phyloP scores from a whole-genome alignment of 2,113 vertebrate species.

The Centropus bengalensis region DNA sequence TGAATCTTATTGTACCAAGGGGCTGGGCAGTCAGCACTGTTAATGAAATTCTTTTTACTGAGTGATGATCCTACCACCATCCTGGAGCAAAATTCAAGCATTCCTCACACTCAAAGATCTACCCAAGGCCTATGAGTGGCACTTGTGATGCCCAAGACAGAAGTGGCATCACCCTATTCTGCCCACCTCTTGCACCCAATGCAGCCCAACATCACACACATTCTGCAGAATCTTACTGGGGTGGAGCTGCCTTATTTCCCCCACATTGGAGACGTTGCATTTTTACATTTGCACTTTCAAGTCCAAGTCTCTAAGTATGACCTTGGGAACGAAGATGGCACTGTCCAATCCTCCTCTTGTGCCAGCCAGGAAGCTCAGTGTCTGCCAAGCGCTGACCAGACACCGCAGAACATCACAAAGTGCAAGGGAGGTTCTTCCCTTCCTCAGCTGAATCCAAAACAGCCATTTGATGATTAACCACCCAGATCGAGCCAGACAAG shows the following conservation, averaged over 20 bases:
- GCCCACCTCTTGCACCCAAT: not conserved
- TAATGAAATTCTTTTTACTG: not conserved
- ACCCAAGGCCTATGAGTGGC: not conserved
- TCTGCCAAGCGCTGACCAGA: not conserved
- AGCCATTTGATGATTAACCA: slow-evolving; percentile 55
- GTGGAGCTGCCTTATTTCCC: not conserved
- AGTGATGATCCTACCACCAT: not conserved
- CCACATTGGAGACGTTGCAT: not conserved
- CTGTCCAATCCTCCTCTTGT: not conserved
- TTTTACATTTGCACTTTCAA: not conserved
- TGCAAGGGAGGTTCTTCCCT: not conserved
- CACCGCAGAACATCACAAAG: not conserved
- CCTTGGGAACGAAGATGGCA: not conserved
- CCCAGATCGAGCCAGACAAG: not conserved
- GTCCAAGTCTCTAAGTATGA: not conserved
- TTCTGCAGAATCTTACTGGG: not conserved
- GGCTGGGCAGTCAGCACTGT: not conserved
- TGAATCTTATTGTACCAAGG: not conserved
- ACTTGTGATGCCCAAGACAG: not conserved
- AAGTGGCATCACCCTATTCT: not conserved
- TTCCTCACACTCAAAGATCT: not conserved
- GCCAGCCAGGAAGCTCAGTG: not conserved
- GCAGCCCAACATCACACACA: too few species aligned
- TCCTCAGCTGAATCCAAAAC: not conserved
- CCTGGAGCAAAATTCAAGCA: not conserved